Evolutionary conservation across 1,140 invertebrate genomes (phyloP).

Genomic region (Rhagoletis zephyria): DNA sequence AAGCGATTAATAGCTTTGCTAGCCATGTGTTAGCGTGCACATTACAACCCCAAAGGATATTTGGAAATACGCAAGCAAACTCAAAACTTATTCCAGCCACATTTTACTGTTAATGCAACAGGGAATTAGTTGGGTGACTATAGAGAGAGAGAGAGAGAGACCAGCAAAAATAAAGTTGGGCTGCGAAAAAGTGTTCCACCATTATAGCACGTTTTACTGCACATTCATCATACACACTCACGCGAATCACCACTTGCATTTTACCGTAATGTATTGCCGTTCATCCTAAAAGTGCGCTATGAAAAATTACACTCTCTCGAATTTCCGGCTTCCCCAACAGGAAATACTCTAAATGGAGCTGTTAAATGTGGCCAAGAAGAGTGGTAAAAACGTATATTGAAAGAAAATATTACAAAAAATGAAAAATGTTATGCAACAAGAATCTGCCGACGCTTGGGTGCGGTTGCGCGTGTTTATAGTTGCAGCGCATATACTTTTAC

Average conservation of each 20-base stretch:
- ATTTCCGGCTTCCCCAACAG: slow-evolving; percentile 9
- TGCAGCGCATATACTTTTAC: not conserved
- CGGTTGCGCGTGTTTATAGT: not conserved
- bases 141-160: too few relatives aligned
- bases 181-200: not conserved
- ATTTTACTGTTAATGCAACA: too few relatives aligned
- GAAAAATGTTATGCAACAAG: not conserved
- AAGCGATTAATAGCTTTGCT: too few relatives aligned
- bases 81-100: not conserved
- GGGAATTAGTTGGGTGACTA: too few relatives aligned
- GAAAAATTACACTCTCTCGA: not conserved
- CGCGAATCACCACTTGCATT: not conserved
- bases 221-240: not conserved
- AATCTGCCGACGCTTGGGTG: not conserved
- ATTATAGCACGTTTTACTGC: not conserved
- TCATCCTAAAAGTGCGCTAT: slow-evolving; percentile 29
- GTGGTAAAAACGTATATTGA: not conserved
- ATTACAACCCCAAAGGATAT: too few relatives aligned
- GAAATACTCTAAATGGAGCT: not conserved
- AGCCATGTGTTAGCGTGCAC: too few relatives aligned
- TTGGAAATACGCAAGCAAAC: not conserved
- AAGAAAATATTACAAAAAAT: not conserved
- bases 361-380: not conserved
- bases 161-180: too few relatives aligned
- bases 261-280: not conserved